Percentiles rank a stretch among this genome's conserved stretches.
Conservation (phyloP, 2,113 vertebrate species). For the Peromyscus polionotus region DNA sequence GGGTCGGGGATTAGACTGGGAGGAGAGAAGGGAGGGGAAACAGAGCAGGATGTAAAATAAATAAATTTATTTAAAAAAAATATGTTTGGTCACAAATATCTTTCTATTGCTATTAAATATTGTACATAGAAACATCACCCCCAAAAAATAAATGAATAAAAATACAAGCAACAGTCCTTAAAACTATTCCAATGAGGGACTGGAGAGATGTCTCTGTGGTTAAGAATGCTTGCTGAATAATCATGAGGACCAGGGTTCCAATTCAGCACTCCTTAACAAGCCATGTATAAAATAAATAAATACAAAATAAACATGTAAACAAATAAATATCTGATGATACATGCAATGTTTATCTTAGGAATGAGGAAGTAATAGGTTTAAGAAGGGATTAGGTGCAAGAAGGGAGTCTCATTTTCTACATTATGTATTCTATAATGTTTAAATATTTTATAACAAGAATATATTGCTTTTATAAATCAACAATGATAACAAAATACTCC, state of each 20-base stretch:
- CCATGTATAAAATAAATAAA: not conserved
- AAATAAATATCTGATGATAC: not conserved
- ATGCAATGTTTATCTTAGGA: not conserved
- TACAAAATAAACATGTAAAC: not conserved
- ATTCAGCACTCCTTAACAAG: not conserved
- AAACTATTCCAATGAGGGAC: not conserved
- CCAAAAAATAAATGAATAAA: not conserved
- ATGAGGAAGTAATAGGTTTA: not conserved
- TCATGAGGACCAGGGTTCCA: not conserved
- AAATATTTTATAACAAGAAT: not conserved
- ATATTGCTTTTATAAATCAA: slow-evolving; percentile 24
- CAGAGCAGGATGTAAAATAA: too few relatives aligned
- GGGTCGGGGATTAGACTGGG: too few relatives aligned
- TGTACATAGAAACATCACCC: not conserved
- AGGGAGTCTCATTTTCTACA: not conserved
- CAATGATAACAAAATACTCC: not conserved
- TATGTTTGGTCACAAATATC: not conserved
- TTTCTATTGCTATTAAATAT: not conserved
- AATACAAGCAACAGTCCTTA: not conserved
- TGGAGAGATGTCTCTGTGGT: not conserved
- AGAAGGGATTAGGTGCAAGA: not conserved
- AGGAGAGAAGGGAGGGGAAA: too few relatives aligned
- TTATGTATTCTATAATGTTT: not conserved
- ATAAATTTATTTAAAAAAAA: too few relatives aligned
- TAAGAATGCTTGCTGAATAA: not conserved